Evolutionary conservation across 1,140 invertebrate genomes (phyloP), one percentile per base, ranked within the genome.

Genomic region (Panulirus ornatus): DNA sequence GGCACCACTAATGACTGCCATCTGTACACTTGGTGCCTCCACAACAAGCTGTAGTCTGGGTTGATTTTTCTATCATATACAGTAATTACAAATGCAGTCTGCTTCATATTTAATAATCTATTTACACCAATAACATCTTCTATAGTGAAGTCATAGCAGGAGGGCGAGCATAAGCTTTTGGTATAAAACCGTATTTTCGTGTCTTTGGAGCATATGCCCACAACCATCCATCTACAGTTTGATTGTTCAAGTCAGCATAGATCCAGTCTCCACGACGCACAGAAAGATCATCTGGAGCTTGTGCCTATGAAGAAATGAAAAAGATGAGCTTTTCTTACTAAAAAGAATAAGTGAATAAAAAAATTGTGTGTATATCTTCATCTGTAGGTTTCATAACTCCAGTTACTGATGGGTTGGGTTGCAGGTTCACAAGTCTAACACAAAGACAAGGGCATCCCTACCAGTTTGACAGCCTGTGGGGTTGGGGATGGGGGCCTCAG

Each of bases 201-300:
- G 97, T 97, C 94, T 98, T 98, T 0, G 97, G 97, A 14, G 97
- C 97, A 94, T 98, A 98, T 0, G 97, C 97, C 98, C 98, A 99
- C 42, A 99, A 94, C 98, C 98, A 99, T 16, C 97, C 97, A 93
- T 98, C 97, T 0, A 98, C 97, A 0, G 97, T 98, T 94, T 99
- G 98, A 95, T 98, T 97, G 90, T 96, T 96, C 51, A 98, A 95
- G 94, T 99, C 97, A 0, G 97, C 98, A 94, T 98, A 99, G 86
- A 99, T 97, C 97, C 97, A 98, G 92, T 99, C 97, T 0, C 98
- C 98, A 76, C 97, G 94, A 90, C 96, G 95, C 44, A 99, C 97
- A 40, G 97, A 97, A 42, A 99, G 94, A 94, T 98, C 98, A 93
- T 98, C 97, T 1, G 97, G 97, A 51, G 97, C 97, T 95, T 98